Base-by-base conservation (phyloP, 2,888 invertebrate species). In the Ormyrus labotus region DNA sequence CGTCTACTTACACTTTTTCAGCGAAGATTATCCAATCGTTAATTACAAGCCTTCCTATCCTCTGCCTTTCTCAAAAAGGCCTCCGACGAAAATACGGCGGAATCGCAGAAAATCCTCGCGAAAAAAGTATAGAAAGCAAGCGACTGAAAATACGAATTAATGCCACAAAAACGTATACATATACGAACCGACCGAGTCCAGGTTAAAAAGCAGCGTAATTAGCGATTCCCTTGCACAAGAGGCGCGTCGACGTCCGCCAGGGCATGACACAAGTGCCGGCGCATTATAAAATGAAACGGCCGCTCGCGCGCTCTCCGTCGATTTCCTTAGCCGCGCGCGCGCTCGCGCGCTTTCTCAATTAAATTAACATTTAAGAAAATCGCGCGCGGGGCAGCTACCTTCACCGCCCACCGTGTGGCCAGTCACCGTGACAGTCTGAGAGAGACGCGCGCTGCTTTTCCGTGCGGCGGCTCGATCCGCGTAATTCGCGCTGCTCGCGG, bases 301-400 rank as follows among this genome's bases (percentile, higher is more conserved):
- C 19, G 19, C 19, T 13, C 13, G 13, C 19, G 19, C 19, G 19
- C 19, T 19, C 19, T 0, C 19, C 19, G 19, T 19, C 19, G 19
- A 19, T 19, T 19, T 19, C 19, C 19, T 19, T 19, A 19, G 63
- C 53, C 34, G 68, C 34, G 68, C n/a, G 34, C 55, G 48, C 19
- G 45, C 9, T 47, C 58, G 11, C 57, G 57, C 51, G 50, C 76
- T 82, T 77, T 78, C 77, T 69, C 80, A 80, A 80, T 82, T 80
- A 79, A 77, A 82, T 82, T 80, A 77, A 68, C 79, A 82, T 82
- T 79, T 79, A 79, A 82, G 81, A 76, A 76, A 74, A 76, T 55
- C 58, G 76, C 64, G 76, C 64, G 13, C 53, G 9, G n/a, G n/a
- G 34, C 8, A 13, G 13, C 19, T 19, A 19, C 19, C 19, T 19